A percentile compares a stretch with the other conserved stretches of the same genome.
Conservation (phyloP, 2,888 invertebrate genomes). For the Synergus itoensis region DNA sequence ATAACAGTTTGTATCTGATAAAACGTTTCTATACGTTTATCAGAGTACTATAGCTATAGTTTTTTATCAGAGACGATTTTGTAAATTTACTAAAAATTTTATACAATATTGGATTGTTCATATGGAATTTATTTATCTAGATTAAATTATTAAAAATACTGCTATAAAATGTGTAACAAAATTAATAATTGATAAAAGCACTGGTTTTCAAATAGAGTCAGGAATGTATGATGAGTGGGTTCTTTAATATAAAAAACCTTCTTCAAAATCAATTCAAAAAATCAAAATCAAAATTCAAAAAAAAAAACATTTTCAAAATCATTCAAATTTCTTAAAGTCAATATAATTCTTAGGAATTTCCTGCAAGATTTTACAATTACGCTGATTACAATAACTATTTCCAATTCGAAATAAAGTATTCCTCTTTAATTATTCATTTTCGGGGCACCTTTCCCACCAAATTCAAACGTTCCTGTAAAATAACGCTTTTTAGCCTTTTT, state of each 20-base stretch:
- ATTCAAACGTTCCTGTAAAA: background rate
- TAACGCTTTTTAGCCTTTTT: background rate
- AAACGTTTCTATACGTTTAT: too few species aligned
- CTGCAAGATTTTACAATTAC: too few species aligned
- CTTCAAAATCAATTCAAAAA: background rate
- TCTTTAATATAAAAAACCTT: background rate
- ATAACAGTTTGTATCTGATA: too few species aligned
- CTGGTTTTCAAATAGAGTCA: conserved; percentile 7
- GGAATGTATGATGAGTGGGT: background rate
- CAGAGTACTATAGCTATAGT: too few species aligned
- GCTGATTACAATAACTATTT: too few species aligned
- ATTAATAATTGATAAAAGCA: conserved; percentile 16
- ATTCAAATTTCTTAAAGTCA: too few species aligned
- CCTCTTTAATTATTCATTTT: too few species aligned
- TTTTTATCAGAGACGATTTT: too few species aligned
- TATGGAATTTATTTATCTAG: background rate
- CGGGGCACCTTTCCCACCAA: background rate
- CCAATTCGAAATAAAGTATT: too few species aligned
- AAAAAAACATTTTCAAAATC: too few species aligned
- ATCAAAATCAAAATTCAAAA: background rate
- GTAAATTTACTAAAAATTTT: background rate
- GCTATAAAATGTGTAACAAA: background rate
- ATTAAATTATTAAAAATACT: background rate
- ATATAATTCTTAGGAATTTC: too few species aligned
- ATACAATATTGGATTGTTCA: background rate